phyloP scores from a whole-genome alignment of 1,140 invertebrate species.

The Pseudomyrmex concolor region DNA sequence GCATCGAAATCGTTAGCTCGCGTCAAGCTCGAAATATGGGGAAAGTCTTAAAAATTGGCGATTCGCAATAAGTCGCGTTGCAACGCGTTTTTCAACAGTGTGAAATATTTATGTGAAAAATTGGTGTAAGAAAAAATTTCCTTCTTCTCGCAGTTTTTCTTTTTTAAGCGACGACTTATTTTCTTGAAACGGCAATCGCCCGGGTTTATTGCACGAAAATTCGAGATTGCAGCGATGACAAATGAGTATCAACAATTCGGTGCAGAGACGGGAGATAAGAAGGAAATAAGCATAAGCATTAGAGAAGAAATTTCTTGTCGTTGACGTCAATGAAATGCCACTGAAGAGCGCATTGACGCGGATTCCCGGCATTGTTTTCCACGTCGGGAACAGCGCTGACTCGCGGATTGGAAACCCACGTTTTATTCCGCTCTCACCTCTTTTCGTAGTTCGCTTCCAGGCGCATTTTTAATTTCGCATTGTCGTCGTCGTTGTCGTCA shows the following conservation, averaged over 20 bases:
- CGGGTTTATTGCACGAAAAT: not conserved
- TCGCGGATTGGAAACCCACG: constrained; percentile 67
- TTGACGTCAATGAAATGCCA: constrained; percentile 68
- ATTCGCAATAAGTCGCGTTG: too few relatives aligned
- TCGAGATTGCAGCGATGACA: not conserved
- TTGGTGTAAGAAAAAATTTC: not conserved
- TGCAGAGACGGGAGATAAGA: constrained; percentile 15
- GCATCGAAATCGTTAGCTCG: constrained; percentile 1
- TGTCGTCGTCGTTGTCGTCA: constrained; percentile 46
- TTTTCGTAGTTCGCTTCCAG: constrained; percentile 63
- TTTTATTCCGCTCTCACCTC: constrained; percentile 67
- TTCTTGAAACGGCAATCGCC: not conserved
- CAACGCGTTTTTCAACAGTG: too few relatives aligned
- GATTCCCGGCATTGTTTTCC: constrained; percentile 76
- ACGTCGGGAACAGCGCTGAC: constrained; percentile 56
- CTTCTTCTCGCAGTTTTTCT: not conserved
- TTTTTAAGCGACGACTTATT: not conserved
- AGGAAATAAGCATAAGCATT: constrained; percentile 50
- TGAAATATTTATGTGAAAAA: not conserved
- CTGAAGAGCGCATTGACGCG: constrained; percentile 70
- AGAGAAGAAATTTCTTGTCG: constrained; percentile 61
- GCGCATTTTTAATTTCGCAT: constrained; percentile 71
- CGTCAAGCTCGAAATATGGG: not conserved
- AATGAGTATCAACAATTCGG: not conserved
- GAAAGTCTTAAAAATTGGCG: not conserved